Evolutionary conservation across 2,113 vertebrate species (phyloP).

Genomic region (Danio rerio): GRCz12tu NC_133178.1:32310501-32311000

Average conservation of each 20-base stretch:
- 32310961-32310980: neutral
- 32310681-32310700: neutral
- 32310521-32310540: neutral
- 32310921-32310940: slow-evolving; percentile 3
- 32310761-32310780: slow-evolving; percentile 1
- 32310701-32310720: neutral
- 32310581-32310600: neutral
- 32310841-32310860: neutral
- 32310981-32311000: neutral
- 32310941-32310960: neutral
- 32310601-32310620: neutral
- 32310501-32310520: neutral
- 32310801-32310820: slow-evolving; percentile 15
- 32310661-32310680: neutral
- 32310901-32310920: slow-evolving; percentile 17
- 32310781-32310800: neutral
- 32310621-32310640: neutral
- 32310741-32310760: neutral
- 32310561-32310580: neutral
- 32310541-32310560: neutral
- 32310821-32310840: neutral
- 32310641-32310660: neutral
- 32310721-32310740: neutral
- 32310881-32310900: neutral
- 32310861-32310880: neutral